Evolutionary conservation across 2,888 invertebrate species (phyloP), one percentile per base, ranked within the genome.

Genomic region (Hyposoter didymator): DNA sequence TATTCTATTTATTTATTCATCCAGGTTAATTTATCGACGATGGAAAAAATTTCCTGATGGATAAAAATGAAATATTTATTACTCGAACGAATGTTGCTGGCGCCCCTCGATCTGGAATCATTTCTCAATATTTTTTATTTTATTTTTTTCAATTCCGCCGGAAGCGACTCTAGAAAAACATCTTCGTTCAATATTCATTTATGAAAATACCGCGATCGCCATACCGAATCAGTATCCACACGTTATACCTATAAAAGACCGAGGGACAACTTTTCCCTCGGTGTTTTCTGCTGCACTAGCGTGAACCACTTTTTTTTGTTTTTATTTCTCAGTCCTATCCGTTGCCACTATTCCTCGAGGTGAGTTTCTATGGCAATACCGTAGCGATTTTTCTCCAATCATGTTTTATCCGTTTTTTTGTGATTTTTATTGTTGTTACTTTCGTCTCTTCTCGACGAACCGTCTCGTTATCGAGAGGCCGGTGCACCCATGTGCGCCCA

Each of bases 111-210:
- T 39, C 66, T 59, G 22, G 35, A 74, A 81, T 74, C 59, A 74
- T 81, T 81, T 7, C 39, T 39, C 8, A 39, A 39, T 62, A 70
- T 64, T 72, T 84, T 39, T 35, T 66, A 59, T 17, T 67, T 1
- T 6, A 17, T 62, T 45, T 35, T 66, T 67, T 17, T 67, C 2
- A 10, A 17, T 62, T 45, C 17, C 2, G 10, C 47, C 22, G 8
- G 19, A 49, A 39, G 49, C 69, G 47, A 69, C 22, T 47, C 39
- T 22, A 45, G 62, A 69, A 73, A 69, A 70, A 19, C 59, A 64
- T 70, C 35, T 55, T 49, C 78, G 67, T 82, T 82, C 69, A 70
- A 85, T 85, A 82, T 78, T 82, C 75, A 85, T 82, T 85, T 78
- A 82, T 82, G 74, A 78, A 81, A 70, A 82, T 78, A 70, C 67